phyloP scores from a whole-genome alignment of 2,113 vertebrate species.

The cat (Felis catus) region DNA sequence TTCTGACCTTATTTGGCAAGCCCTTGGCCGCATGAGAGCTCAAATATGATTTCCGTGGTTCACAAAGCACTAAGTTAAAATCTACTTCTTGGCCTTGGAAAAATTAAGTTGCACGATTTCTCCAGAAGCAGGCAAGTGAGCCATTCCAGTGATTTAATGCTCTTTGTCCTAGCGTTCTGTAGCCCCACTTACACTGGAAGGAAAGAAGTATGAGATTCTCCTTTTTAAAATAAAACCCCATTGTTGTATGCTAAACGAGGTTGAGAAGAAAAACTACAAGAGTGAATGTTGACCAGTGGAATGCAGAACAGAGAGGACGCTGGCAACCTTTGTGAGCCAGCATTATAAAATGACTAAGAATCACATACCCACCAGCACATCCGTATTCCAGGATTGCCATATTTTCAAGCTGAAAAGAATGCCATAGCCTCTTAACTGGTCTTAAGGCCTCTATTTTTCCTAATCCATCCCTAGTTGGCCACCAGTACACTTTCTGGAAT shows the following conservation, averaged over 20 bases:
- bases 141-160: not conserved
- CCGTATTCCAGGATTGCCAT: not conserved
- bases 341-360: not conserved
- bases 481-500: not conserved
- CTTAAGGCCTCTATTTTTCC: not conserved
- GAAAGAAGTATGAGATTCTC: not conserved
- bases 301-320: not conserved
- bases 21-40: not conserved
- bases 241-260: not conserved
- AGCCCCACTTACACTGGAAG: not conserved
- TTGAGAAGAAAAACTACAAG: not conserved
- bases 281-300: not conserved
- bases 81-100: conserved; percentile 30
- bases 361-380: not conserved
- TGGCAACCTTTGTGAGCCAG: not conserved
- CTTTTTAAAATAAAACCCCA: not conserved
- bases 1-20: conserved; percentile 44
- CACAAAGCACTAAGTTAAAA: conserved; percentile 26
- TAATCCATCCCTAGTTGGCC: not conserved
- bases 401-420: not conserved
- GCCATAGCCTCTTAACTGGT: not conserved
- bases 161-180: not conserved
- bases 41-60: conserved; percentile 49
- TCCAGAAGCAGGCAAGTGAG: not conserved
- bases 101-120: not conserved